A percentile compares a stretch with the other conserved stretches of the same genome.
Conservation (phyloP, 2,797 vertebrate species). For the Lepidocolaptes lacrymiger region DNA sequence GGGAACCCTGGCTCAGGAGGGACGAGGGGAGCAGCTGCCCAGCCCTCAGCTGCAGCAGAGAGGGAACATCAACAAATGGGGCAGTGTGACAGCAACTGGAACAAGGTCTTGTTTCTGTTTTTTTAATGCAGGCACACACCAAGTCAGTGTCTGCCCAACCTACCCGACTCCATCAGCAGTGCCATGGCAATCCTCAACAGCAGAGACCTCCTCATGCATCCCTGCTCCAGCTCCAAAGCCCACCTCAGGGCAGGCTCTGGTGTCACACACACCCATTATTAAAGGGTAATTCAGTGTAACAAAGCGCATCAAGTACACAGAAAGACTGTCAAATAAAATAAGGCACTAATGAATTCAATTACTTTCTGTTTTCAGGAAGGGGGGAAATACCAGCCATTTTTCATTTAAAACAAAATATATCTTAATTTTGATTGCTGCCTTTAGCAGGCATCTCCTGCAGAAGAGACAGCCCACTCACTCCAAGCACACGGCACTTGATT, state of each 20-base stretch:
- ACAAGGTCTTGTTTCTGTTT: neutral
- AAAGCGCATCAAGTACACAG: conserved; percentile 74
- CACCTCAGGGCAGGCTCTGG: conserved; percentile 59
- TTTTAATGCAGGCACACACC: neutral
- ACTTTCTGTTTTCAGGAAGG: conserved; percentile 65
- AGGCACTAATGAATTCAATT: conserved; percentile 79
- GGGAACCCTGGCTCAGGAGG: fast-evolving
- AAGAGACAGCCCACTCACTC: neutral
- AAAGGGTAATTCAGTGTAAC: conserved; percentile 79
- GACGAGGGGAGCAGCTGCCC: neutral
- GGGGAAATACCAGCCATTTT: conserved; percentile 69
- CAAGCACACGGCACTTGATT: neutral
- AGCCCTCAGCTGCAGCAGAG: neutral
- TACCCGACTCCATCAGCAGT: neutral
- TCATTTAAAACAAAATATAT: conserved; percentile 67
- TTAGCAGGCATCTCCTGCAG: neutral
- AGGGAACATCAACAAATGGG: neutral
- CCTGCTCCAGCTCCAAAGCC: conserved; percentile 41
- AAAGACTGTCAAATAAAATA: conserved; percentile 79
- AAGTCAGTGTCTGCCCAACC: neutral
- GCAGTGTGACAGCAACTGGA: neutral
- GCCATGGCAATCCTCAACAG: conserved; percentile 35
- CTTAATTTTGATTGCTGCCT: conserved; percentile 61
- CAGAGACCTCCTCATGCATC: neutral
- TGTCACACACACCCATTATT: conserved; percentile 59